Conservation (phyloP, 2,113 vertebrate genomes). For the Xiphorhynchus elegans region DNA sequence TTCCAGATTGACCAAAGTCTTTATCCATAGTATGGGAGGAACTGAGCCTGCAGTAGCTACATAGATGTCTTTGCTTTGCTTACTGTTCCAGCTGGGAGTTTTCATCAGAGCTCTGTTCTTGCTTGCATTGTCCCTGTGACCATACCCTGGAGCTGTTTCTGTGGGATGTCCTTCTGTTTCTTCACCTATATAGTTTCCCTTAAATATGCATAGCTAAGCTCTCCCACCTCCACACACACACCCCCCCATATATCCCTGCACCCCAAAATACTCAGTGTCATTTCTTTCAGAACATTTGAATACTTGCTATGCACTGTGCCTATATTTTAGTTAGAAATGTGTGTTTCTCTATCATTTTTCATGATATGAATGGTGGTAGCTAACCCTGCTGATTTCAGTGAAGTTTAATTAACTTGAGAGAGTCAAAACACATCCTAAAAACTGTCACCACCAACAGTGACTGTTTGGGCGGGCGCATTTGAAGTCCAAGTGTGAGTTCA, state of each 20-base stretch:
- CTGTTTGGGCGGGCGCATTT: neutral
- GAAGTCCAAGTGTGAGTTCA: neutral
- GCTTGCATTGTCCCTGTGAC: rapidly evolving
- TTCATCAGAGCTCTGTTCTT: neutral
- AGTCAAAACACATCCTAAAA: neutral
- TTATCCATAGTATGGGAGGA: neutral
- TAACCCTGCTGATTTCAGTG: neutral
- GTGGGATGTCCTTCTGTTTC: neutral
- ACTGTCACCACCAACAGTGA: neutral
- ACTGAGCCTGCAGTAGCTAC: neutral
- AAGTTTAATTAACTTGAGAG: neutral
- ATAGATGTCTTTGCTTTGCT: neutral
- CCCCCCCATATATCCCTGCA: neutral
- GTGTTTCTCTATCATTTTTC: neutral
- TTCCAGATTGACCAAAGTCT: neutral
- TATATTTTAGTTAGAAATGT: neutral
- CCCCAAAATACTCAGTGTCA: neutral
- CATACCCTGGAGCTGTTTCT: neutral
- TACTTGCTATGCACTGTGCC: neutral
- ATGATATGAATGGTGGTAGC: neutral
- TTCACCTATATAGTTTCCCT: neutral
- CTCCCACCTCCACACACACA: neutral
- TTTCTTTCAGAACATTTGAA: neutral
- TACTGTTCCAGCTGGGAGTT: neutral
- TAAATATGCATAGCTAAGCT: neutral